A percentile compares a stretch with the other conserved stretches of the same genome.
Evolutionary conservation across 2,797 vertebrate species (phyloP).

Genomic region (Carapus acus): DNA sequence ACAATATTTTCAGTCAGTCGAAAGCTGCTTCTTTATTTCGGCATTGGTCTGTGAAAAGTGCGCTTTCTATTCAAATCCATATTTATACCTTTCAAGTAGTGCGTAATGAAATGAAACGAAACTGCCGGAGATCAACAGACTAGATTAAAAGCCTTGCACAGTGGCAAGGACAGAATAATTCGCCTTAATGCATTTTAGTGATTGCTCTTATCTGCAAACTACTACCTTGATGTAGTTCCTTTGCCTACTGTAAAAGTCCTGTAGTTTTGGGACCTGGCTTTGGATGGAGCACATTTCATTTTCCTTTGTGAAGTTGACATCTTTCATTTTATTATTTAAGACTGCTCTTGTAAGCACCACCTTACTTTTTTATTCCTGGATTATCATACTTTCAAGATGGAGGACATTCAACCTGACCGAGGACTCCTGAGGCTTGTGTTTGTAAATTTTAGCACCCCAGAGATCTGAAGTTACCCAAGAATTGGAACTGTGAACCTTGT

Average conservation of each 20-base stretch:
- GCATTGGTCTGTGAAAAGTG: conserved; percentile 46
- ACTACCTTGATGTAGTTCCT: conserved; percentile 58
- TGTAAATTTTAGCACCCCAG: conserved; percentile 39
- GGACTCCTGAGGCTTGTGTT: conserved; percentile 43
- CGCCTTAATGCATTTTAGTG: conserved; percentile 60
- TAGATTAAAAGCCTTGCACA: conserved; percentile 43
- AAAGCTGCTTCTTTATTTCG: conserved; percentile 49
- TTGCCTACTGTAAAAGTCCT: conserved; percentile 57
- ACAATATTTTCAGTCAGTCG: conserved; percentile 58
- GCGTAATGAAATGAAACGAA: conserved; percentile 43
- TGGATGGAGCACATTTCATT: conserved; percentile 59
- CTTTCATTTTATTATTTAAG: conserved; percentile 58
- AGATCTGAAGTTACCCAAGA: conserved; percentile 15
- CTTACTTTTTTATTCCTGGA: conserved; percentile 41
- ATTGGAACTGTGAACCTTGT: neutral
- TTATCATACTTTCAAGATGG: conserved; percentile 56
- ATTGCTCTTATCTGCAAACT: conserved; percentile 58
- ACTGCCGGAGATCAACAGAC: conserved; percentile 42
- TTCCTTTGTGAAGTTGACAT: conserved; percentile 49
- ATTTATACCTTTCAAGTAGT: conserved; percentile 49
- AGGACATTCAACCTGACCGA: conserved; percentile 37
- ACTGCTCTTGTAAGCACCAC: conserved; percentile 53
- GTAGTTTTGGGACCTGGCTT: conserved; percentile 56
- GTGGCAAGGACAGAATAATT: conserved; percentile 58
- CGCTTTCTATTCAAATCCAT: conserved; percentile 46